Percentiles rank a stretch among this genome's conserved stretches.
phyloP scores from a whole-genome alignment of 2,113 vertebrate genomes.

The Azemiops feae region DNA sequence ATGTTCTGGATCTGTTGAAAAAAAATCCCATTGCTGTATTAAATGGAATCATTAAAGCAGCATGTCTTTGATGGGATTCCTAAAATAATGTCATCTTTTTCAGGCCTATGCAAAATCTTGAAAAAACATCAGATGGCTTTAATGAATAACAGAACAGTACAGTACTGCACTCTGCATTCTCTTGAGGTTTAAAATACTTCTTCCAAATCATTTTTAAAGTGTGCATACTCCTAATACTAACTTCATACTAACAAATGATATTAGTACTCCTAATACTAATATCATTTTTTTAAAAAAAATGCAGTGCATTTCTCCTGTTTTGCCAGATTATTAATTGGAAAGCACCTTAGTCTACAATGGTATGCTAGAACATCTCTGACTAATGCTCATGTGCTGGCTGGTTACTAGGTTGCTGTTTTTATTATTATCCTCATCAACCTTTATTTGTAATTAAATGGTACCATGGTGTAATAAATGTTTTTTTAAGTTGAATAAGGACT shows the following conservation, averaged over 20 bases:
- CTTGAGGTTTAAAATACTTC: neutral
- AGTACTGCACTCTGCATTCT: neutral
- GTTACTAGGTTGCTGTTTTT: neutral
- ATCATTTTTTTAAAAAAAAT: conserved; percentile 29
- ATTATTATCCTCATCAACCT: neutral
- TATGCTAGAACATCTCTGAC: conserved; percentile 43
- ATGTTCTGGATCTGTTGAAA: neutral
- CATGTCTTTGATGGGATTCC: neutral
- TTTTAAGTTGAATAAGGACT: neutral
- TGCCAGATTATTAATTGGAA: conserved; percentile 42
- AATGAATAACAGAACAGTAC: neutral
- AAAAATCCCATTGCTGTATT: neutral
- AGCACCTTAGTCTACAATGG: conserved; percentile 22
- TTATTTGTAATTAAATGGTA: neutral
- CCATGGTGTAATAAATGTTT: neutral
- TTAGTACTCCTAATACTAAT: conserved; percentile 20
- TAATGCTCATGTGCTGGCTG: conserved; percentile 32
- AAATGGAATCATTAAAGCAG: neutral
- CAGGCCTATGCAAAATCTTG: neutral
- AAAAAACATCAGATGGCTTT: neutral
- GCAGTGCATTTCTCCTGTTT: conserved; percentile 42
- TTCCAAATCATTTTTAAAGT: neutral
- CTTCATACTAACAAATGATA: too few species aligned
- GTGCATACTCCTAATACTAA: neutral
- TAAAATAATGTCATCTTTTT: neutral